Percentiles rank a stretch among this genome's conserved stretches.
Evolutionary conservation across 2,797 vertebrate species (phyloP).

Genomic region (Epinephelus malabaricus): DNA sequence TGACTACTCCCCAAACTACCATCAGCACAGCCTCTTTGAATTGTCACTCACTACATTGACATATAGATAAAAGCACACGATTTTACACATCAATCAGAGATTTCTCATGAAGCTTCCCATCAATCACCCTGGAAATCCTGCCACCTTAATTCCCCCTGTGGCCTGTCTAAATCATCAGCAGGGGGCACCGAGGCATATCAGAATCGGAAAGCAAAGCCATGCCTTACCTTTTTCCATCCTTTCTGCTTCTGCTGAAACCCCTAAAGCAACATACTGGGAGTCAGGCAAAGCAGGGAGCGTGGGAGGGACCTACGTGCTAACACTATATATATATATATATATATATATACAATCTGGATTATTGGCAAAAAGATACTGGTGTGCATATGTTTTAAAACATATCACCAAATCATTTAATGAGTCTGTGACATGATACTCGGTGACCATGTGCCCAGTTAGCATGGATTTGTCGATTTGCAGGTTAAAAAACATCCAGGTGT

Average conservation of each 20-base stretch:
- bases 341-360: slow-evolving; percentile 20
- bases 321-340: slow-evolving; percentile 2
- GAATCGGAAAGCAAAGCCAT: slow-evolving; percentile 63
- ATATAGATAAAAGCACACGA: slow-evolving; percentile 23
- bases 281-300: slow-evolving; percentile 76
- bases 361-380: slow-evolving; percentile 33
- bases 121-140: slow-evolving; percentile 32
- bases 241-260: slow-evolving; percentile 56
- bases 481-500: background rate
- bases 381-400: background rate
- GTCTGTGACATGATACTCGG: slow-evolving; percentile 1
- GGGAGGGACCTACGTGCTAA: slow-evolving; percentile 37
- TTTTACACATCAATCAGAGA: slow-evolving; percentile 27
- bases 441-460: background rate
- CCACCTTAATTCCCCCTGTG: slow-evolving; percentile 20
- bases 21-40: slow-evolving; percentile 25
- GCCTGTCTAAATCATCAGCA: slow-evolving; percentile 35
- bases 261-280: slow-evolving; percentile 81
- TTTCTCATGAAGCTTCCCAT: slow-evolving; percentile 26
- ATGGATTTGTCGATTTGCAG: slow-evolving; percentile 24
- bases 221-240: slow-evolving; percentile 82
- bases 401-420: background rate
- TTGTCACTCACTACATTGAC: slow-evolving; percentile 18
- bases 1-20: slow-evolving; percentile 16
- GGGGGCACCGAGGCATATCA: slow-evolving; percentile 38